Percentiles rank a stretch among this genome's conserved stretches.
These are phyloP conservation scores for Thecophora atra DNA, from an alignment of 2,888 invertebrate genomes.

Conservation along the genomic window DNA sequence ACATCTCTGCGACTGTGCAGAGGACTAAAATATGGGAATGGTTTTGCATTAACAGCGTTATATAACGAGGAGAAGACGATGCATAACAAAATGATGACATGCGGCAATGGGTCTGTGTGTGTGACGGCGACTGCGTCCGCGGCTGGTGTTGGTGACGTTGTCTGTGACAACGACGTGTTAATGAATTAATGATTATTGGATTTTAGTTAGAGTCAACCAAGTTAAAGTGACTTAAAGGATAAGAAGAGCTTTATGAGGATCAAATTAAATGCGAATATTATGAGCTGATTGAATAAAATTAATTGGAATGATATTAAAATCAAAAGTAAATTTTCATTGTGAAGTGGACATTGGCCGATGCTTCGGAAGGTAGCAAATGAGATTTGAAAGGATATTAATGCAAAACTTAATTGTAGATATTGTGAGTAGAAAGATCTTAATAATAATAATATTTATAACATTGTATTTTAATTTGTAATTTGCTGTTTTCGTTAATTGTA, in stretches of 20 bases:
- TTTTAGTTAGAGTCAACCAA: conserved; percentile 20
- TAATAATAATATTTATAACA: no score
- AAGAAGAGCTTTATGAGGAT: neutral
- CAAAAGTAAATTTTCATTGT: neutral
- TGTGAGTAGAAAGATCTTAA: no score
- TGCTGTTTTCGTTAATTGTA: no score
- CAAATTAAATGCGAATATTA: conserved; percentile 18
- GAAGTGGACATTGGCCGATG: no score
- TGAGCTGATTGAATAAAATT: neutral
- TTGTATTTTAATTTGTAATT: no score
- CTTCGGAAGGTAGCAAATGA: neutral
- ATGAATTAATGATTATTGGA: conserved; percentile 31
- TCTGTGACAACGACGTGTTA: conserved; percentile 29
- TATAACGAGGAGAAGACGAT: conserved; percentile 17
- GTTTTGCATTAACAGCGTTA: conserved; percentile 23
- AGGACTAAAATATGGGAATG: neutral
- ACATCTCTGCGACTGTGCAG: neutral
- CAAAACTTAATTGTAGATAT: no score
- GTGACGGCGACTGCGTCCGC: neutral
- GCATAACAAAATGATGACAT: neutral
- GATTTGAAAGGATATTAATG: neutral
- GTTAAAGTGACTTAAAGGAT: conserved; percentile 23
- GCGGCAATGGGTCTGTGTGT: neutral
- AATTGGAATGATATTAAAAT: conserved; percentile 15
- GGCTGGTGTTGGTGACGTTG: conserved; percentile 2